Base-by-base conservation (phyloP, 2,888 invertebrate genomes). In the Polydrusus tereticollis region DNA sequence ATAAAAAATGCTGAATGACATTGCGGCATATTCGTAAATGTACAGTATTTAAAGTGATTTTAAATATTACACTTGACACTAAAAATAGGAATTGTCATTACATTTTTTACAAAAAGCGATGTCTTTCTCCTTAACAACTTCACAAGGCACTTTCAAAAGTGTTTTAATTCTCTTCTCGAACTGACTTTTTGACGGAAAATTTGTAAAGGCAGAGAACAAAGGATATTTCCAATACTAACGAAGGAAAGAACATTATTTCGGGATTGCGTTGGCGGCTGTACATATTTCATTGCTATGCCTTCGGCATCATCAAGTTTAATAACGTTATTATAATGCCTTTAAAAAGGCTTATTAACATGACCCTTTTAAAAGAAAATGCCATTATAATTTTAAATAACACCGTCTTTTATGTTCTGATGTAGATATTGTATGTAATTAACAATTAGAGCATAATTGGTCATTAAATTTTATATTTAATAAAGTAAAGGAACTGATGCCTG, bases 311-410 rank as follows among this genome's bases (percentile, higher is more conserved):
- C 23, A 29, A 55, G 29, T 29, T 47, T 55, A 29, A 26, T 55
- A 55, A 16, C 52, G 29, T 23, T 50, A 26, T 26, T 50, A 26
- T 5, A 23, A 50, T n/a, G 52, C 7, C 29, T 52, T 52, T 52
- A 26, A 50, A 26, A 47, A 29, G 16, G 18, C 52, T 55, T 26
- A 29, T 16, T 52, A 55, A 55, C 10, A 16, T 29, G 52, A 29
- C 29, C 52, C 16, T 55, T 55, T 29, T n/a, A 14, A 26, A 26
- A 16, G 29, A 29, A 29, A 55, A 16, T 23, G 52, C 29, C 18
- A 29, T 55, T 52, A 29, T 55, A 55, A 29, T 55, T 47, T 55
- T 29, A 55, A 55, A 29, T 55, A 55, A 16, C 7, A 10, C 16
- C 4, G 0, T 2, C 18, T 10, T 55, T 55, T 55, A 29, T n/a